A percentile compares a stretch with the other conserved stretches of the same genome.
Evolutionary conservation across 2,888 invertebrate genomes (phyloP).

Genomic region (Tolmerus cingulatus): DNA sequence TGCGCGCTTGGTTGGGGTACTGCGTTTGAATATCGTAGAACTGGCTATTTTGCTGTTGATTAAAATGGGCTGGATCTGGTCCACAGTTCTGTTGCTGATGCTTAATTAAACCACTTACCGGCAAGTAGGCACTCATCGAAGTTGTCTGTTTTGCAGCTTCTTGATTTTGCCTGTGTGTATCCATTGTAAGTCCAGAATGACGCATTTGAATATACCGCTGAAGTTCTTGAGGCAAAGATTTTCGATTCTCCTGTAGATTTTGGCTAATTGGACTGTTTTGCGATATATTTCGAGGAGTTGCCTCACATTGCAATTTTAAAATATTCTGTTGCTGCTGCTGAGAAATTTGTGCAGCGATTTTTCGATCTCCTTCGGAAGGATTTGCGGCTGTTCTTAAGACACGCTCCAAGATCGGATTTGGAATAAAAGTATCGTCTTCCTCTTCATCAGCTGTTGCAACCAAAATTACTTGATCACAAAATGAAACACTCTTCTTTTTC

Average conservation of each 20-base stretch:
- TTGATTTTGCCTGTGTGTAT: conserved; percentile 49
- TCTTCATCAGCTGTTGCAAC: conserved; percentile 93
- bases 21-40: conserved; percentile 55
- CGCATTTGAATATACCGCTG: conserved; percentile 60
- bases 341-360: conserved; percentile 62
- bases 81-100: background rate
- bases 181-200: conserved; percentile 53
- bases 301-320: conserved; percentile 65
- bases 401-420: conserved; percentile 88
- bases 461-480: conserved; percentile 92
- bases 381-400: conserved; percentile 80
- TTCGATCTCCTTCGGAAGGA: conserved; percentile 44
- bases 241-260: conserved; percentile 17
- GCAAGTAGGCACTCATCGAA: background rate
- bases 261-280: conserved; percentile 37
- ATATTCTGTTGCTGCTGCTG: conserved; percentile 63
- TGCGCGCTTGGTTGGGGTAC: conserved; percentile 51
- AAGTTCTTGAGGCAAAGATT: conserved; percentile 55
- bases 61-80: background rate
- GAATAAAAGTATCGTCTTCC: conserved; percentile 88
- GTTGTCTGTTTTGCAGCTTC: conserved; percentile 7
- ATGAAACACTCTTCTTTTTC: conserved; percentile 93
- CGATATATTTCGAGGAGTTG: conserved; percentile 57
- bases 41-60: conserved; percentile 54
- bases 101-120: conserved; percentile 28